Evolutionary conservation across 2,888 invertebrate genomes (phyloP).

Genomic region (Muscina levida): DNA sequence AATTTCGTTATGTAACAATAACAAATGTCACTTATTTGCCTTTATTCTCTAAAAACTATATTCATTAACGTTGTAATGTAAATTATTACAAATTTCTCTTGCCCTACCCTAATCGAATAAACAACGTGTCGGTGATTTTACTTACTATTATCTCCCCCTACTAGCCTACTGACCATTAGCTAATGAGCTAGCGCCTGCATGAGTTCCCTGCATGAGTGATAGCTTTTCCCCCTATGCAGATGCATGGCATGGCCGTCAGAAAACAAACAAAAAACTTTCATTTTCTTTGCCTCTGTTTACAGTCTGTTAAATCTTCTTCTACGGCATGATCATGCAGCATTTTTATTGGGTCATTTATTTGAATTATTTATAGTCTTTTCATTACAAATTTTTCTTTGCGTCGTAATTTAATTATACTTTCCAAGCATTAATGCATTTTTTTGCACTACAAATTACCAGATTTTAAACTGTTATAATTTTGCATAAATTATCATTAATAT

Average conservation of each 20-base stretch:
- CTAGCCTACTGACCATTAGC: neutral
- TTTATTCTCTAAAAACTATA: no score
- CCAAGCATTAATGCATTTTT: neutral
- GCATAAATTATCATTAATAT: no score
- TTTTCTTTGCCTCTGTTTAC: conserved; percentile 5
- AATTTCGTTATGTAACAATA: no score
- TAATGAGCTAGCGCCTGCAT: neutral
- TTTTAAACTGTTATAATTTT: no score
- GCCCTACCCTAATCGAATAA: no score
- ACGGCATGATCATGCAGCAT: neutral
- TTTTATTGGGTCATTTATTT: conserved; percentile 29
- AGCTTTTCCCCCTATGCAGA: neutral
- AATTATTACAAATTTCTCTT: no score
- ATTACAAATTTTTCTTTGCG: neutral
- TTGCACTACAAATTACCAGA: neutral
- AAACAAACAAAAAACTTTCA: conserved; percentile 19
- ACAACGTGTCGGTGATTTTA: no score
- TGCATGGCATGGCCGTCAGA: no score
- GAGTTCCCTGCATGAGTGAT: conserved; percentile 1
- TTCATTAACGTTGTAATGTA: no score
- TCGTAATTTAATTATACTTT: conserved; percentile 26
- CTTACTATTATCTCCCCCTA: no score
- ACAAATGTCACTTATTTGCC: no score
- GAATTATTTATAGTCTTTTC: conserved; percentile 21
- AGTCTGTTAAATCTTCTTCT: neutral